phyloP scores from a whole-genome alignment of 2,888 invertebrate species.

The Trissolcus brochymenae region DNA sequence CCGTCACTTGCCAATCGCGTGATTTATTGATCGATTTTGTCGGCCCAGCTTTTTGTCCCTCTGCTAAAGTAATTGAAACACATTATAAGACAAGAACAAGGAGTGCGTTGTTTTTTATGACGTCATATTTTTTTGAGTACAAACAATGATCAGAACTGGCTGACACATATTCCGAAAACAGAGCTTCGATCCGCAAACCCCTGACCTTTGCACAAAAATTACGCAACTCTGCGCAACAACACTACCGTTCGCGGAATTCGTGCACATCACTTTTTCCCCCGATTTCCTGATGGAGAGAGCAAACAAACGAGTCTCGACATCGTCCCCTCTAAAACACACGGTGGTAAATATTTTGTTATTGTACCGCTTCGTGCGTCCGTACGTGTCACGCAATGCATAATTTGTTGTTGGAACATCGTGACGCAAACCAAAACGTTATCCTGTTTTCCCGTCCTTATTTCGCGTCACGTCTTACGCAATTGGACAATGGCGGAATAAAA shows the following conservation, averaged over 20 bases:
- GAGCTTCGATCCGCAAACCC: slow-evolving; percentile 14
- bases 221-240: slow-evolving; percentile 21
- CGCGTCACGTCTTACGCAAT: slow-evolving; percentile 10
- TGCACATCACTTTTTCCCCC: too few species aligned
- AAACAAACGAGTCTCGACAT: neutral
- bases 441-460: slow-evolving; percentile 15
- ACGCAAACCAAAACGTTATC: slow-evolving; percentile 40
- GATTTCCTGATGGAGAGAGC: neutral
- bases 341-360: slow-evolving; percentile 3
- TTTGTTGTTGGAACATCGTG: slow-evolving; percentile 53
- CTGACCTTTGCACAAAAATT: slow-evolving; percentile 37
- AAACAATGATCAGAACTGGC: neutral
- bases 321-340: neutral
- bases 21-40: neutral
- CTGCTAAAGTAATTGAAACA: neutral
- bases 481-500: neutral
- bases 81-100: neutral
- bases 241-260: slow-evolving; percentile 11
- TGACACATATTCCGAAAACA: slow-evolving; percentile 7
- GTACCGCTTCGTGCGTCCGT: neutral
- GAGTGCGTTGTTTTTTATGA: neutral
- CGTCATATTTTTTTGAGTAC: neutral
- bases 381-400: slow-evolving; percentile 45
- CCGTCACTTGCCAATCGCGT: slow-evolving; percentile 37
- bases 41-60: neutral